These are phyloP conservation scores for Aporrectodea caliginosa DNA, from an alignment of 1,140 invertebrate species.

Conservation along the genomic window DNA sequence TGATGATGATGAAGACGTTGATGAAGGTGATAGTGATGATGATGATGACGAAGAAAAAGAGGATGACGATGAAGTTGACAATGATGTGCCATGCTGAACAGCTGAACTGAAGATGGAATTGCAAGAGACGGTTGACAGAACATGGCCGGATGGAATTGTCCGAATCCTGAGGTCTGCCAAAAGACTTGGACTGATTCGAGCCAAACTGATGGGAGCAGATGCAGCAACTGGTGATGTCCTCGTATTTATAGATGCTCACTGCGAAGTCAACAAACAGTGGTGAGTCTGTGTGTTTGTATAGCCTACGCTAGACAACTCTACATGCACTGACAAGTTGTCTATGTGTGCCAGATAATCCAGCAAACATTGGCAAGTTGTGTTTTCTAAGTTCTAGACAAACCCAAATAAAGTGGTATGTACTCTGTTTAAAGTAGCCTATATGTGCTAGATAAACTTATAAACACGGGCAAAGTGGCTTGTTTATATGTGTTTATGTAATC, in stretches of 20 bases:
- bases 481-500: too few species aligned
- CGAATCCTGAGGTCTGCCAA: slow-evolving; percentile 63
- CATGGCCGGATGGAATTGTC: slow-evolving; percentile 60
- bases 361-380: background rate
- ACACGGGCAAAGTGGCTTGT: too few species aligned
- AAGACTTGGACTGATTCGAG: slow-evolving; percentile 70
- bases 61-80: background rate
- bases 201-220: slow-evolving; percentile 78
- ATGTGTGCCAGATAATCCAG: too few species aligned
- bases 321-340: too few species aligned
- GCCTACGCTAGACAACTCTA: too few species aligned
- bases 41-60: too few species aligned
- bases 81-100: slow-evolving; percentile 60
- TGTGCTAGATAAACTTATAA: too few species aligned
- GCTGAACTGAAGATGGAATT: slow-evolving; percentile 79
- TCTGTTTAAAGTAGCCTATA: background rate
- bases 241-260: slow-evolving; percentile 95
- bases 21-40: too few species aligned
- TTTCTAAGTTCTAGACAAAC: background rate
- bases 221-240: slow-evolving; percentile 82
- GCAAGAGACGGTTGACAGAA: slow-evolving; percentile 54
- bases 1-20: background rate
- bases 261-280: slow-evolving; percentile 90
- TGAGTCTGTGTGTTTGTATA: slow-evolving; percentile 60
- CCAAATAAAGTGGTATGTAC: background rate